Conservation (phyloP, 2,888 invertebrate genomes). For the Andrena trimmerana region DNA sequence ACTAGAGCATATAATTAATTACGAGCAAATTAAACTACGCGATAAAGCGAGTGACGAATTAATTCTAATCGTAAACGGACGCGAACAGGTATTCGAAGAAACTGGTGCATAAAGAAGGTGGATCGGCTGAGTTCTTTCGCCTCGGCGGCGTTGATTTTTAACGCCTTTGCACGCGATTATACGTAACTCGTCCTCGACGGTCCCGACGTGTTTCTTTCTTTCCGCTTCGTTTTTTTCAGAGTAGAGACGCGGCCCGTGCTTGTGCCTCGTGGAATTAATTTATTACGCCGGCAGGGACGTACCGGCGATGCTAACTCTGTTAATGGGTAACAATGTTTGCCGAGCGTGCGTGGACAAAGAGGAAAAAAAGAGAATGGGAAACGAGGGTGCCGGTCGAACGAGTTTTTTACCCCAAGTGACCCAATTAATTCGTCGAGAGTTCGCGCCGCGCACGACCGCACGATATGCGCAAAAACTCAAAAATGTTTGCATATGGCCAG, state of each 20-base stretch:
- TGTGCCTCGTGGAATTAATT: slow-evolving; percentile 73
- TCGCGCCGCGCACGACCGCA: slow-evolving; percentile 36
- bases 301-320: slow-evolving; percentile 71
- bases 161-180: slow-evolving; percentile 50
- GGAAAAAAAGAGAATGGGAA: slow-evolving; percentile 59
- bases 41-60: slow-evolving; percentile 7
- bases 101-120: not conserved
- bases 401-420: slow-evolving; percentile 68
- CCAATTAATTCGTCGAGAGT: slow-evolving; percentile 71
- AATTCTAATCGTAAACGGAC: slow-evolving; percentile 1
- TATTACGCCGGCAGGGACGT: slow-evolving; percentile 69
- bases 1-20: not conserved
- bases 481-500: slow-evolving; percentile 29
- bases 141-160: slow-evolving; percentile 34
- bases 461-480: slow-evolving; percentile 57
- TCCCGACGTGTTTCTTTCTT: slow-evolving; percentile 26
- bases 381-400: slow-evolving; percentile 63
- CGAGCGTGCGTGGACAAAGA: slow-evolving; percentile 58
- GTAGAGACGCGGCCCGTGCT: slow-evolving; percentile 27
- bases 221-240: not conserved
- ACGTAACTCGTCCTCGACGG: slow-evolving; percentile 46
- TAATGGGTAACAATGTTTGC: slow-evolving; percentile 75
- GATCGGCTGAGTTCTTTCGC: not conserved
- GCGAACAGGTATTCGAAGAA: not conserved
- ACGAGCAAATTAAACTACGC: not conserved